phyloP scores from a whole-genome alignment of 2,888 invertebrate genomes.

The Temnothorax ravouxi region DNA sequence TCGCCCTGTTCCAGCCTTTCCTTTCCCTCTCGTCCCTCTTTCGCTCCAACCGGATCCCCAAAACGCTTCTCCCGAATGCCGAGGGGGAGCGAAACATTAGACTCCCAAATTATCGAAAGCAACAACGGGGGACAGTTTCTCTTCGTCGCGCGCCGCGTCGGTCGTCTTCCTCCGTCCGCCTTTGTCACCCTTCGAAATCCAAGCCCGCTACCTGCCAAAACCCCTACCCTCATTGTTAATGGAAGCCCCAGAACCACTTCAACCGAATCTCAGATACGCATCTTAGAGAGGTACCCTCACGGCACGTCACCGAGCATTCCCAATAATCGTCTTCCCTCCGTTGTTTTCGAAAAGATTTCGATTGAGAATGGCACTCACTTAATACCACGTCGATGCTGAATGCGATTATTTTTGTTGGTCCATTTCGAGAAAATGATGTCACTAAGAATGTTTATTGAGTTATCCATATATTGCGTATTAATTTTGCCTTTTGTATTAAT shows the following conservation, averaged over 20 bases:
- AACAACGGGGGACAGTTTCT: slow-evolving; percentile 74
- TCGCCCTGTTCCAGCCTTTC: slow-evolving; percentile 43
- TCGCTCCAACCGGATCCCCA: slow-evolving; percentile 45
- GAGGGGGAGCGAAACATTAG: slow-evolving; percentile 78
- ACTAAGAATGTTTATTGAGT: not conserved
- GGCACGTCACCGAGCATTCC: slow-evolving; percentile 56
- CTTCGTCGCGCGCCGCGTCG: slow-evolving; percentile 10
- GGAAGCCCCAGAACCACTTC: slow-evolving; percentile 75
- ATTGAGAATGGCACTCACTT: slow-evolving; percentile 48
- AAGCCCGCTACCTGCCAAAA: not conserved
- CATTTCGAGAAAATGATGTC: not conserved
- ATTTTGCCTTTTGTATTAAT: slow-evolving; percentile 2
- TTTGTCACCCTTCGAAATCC: not conserved
- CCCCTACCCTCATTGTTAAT: slow-evolving; percentile 62
- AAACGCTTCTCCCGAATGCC: slow-evolving; percentile 58
- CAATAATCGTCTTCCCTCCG: slow-evolving; percentile 62
- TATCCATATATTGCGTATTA: slow-evolving; percentile 4
- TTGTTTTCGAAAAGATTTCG: slow-evolving; percentile 45
- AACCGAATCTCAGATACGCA: slow-evolving; percentile 75
- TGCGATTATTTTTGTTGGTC: slow-evolving; percentile 25
- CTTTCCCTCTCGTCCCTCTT: slow-evolving; percentile 9
- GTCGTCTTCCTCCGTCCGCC: not conserved
- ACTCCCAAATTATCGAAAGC: slow-evolving; percentile 86
- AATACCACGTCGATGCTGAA: slow-evolving; percentile 16
- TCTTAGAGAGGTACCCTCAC: slow-evolving; percentile 52